Conservation (phyloP, 2,888 invertebrate species). For the Stictocephala bisonia region DNA sequence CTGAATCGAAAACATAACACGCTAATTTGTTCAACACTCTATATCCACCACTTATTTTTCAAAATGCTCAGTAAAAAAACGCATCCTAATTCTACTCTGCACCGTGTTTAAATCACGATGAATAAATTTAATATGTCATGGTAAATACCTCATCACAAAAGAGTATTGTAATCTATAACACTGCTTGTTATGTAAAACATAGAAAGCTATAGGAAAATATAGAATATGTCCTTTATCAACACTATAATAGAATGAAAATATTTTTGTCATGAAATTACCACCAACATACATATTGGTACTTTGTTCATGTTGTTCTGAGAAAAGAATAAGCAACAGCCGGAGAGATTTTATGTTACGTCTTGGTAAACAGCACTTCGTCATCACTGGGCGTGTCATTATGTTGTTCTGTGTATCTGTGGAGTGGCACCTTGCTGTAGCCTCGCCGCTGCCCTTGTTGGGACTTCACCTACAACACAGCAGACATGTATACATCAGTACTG, state of each 20-base stretch:
- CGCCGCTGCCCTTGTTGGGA: constrained; percentile 50
- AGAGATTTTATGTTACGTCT: constrained; percentile 55
- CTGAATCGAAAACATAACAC: too few relatives aligned
- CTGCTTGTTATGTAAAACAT: constrained; percentile 34
- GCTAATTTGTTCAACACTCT: too few relatives aligned
- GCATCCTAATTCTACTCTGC: constrained; percentile 27
- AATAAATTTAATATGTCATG: constrained; percentile 19
- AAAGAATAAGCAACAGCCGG: constrained; percentile 41
- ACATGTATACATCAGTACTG: too few relatives aligned
- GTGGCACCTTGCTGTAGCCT: constrained; percentile 60
- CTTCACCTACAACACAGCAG: constrained; percentile 54
- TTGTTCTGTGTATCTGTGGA: constrained; percentile 50
- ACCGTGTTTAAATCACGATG: constrained; percentile 7
- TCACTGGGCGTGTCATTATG: constrained; percentile 48
- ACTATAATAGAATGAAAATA: constrained; percentile 40
- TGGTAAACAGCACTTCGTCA: constrained; percentile 55
- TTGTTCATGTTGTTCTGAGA: constrained; percentile 17
- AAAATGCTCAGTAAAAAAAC: constrained; percentile 22
- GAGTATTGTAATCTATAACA: constrained; percentile 34
- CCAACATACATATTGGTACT: not conserved
- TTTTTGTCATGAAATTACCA: constrained; percentile 26
- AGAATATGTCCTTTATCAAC: constrained; percentile 36
- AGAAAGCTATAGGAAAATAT: constrained; percentile 43
- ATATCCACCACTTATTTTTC: too few relatives aligned
- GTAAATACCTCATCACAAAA: constrained; percentile 30